Percentiles rank a stretch among this genome's conserved stretches.
These are phyloP conservation scores for Aleiodes sp. DNA, from an alignment of 1,140 invertebrate species.

Conservation along the genomic window DNA sequence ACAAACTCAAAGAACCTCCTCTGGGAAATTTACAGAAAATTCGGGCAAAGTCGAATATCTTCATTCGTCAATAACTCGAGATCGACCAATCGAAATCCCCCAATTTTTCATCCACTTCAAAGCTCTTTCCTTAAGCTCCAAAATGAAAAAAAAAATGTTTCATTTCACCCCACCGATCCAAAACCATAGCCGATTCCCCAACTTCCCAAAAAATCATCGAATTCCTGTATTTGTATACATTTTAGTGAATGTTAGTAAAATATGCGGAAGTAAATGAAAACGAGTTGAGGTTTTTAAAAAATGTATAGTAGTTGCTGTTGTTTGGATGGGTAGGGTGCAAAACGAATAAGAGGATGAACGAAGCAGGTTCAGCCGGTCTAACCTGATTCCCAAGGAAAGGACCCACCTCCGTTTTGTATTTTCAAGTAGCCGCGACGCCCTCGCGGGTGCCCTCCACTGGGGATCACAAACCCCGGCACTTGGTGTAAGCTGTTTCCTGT, in stretches of 20 bases:
- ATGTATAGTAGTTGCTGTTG: neutral
- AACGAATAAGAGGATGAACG: slow-evolving; percentile 57
- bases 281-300: slow-evolving; percentile 16
- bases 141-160: no score
- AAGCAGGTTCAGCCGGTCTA: slow-evolving; percentile 68
- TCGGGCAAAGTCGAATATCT: no score
- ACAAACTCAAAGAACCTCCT: no score
- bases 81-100: no score
- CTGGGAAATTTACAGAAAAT: no score
- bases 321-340: slow-evolving; percentile 41
- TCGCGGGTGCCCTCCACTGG: slow-evolving; percentile 22
- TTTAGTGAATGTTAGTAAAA: slow-evolving; percentile 10
- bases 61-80: no score
- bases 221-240: neutral
- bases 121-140: no score
- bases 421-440: slow-evolving; percentile 58
- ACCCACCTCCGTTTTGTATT: slow-evolving; percentile 65
- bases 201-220: neutral
- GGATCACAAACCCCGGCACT: slow-evolving; percentile 24
- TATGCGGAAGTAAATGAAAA: slow-evolving; percentile 26
- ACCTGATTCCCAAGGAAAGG: slow-evolving; percentile 65
- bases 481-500: slow-evolving; percentile 2
- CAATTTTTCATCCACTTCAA: no score
- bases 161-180: neutral
- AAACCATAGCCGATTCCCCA: neutral